These are phyloP conservation scores for Amphipoea lucens DNA, from an alignment of 2,888 invertebrate genomes.

Conservation along the genomic window DNA sequence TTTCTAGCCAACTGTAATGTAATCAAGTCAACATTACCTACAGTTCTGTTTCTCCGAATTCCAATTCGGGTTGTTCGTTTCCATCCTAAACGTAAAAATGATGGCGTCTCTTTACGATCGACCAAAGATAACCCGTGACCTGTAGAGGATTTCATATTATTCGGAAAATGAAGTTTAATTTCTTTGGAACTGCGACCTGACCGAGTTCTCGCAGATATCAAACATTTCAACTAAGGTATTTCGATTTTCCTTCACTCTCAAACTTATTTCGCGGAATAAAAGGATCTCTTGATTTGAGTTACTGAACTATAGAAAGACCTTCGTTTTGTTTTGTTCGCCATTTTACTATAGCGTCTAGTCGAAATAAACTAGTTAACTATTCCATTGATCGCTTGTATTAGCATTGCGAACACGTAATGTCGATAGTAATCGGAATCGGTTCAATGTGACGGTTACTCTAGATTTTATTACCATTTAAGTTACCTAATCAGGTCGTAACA, in stretches of 20 bases:
- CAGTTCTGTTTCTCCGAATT: constrained; percentile 32
- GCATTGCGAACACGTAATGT: constrained; percentile 54
- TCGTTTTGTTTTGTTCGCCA: not conserved
- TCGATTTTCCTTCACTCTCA: constrained; percentile 1
- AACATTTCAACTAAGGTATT: constrained; percentile 21
- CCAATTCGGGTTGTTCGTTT: constrained; percentile 18
- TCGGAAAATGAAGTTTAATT: constrained; percentile 45
- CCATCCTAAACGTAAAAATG: constrained; percentile 42
- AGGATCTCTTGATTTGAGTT: not conserved
- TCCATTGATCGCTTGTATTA: constrained; percentile 46
- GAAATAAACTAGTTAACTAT: constrained; percentile 35
- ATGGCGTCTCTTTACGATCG: constrained; percentile 39
- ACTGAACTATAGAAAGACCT: not conserved
- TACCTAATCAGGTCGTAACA: constrained; percentile 41
- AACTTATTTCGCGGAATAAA: not conserved
- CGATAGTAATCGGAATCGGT: constrained; percentile 49
- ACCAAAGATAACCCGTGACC: constrained; percentile 55
- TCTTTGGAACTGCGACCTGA: constrained; percentile 31
- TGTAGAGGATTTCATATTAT: constrained; percentile 49
- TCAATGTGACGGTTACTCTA: constrained; percentile 47
- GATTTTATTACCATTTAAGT: constrained; percentile 57
- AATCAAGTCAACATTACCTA: constrained; percentile 37
- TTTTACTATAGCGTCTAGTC: constrained; percentile 25
- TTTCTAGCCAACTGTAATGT: constrained; percentile 37
- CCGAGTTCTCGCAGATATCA: constrained; percentile 25